A percentile compares a stretch with the other conserved stretches of the same genome.
These are phyloP conservation scores for Tiliacea citrago DNA, from an alignment of 2,888 invertebrate genomes.

Conservation along the genomic window DNA sequence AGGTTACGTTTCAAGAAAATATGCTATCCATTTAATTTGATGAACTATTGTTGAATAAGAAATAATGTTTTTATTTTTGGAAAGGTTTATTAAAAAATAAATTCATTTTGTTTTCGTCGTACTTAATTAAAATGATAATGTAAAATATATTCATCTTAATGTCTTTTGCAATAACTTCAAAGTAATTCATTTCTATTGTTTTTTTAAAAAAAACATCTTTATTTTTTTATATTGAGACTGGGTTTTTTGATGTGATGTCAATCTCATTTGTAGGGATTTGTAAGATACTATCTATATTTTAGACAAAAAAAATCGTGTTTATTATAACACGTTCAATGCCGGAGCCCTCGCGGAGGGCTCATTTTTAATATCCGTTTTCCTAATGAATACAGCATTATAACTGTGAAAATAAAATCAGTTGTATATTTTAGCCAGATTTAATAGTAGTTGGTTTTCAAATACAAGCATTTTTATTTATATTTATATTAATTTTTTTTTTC, in stretches of 20 bases:
- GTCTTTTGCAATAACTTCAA: not conserved
- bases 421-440: too few relatives aligned
- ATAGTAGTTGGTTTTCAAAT: too few relatives aligned
- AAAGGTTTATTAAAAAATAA: not conserved
- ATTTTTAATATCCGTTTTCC: too few relatives aligned
- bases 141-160: too few relatives aligned
- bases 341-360: too few relatives aligned
- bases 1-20: not conserved
- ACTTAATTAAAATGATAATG: not conserved
- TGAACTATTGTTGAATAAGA: not conserved
- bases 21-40: not conserved
- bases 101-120: constrained; percentile 9
- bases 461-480: too few relatives aligned
- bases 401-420: too few relatives aligned
- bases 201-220: not conserved
- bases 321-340: too few relatives aligned
- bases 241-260: not conserved
- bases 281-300: not conserved
- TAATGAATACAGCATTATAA: too few relatives aligned
- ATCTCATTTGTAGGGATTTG: not conserved
- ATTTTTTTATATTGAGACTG: not conserved
- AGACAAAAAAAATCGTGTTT: too few relatives aligned
- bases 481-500: too few relatives aligned
- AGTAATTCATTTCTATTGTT: not conserved
- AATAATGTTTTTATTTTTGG: not conserved